Evolutionary conservation across 1,140 invertebrate genomes (phyloP), one percentile per base, ranked within the genome.

Genomic region (Habropoda laboriosa): DNA sequence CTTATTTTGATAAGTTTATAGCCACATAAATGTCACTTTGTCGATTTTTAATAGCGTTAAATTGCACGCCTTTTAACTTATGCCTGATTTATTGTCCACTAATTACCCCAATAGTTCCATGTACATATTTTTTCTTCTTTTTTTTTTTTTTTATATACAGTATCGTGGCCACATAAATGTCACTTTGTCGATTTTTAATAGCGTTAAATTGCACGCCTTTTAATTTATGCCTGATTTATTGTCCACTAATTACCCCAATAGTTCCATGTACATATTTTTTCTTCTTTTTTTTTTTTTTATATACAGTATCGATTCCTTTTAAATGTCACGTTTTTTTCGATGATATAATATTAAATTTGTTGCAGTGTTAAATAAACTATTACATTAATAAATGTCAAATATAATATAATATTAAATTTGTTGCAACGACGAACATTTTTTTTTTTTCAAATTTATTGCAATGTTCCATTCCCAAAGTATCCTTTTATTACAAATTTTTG

Each of bases 141-240:
- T 21, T 1, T 2, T 7, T n/a, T 0, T 21, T 35, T 0, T 8
- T 21, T n/a, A n/a, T n/a, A n/a, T n/a, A n/a, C n/a, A n/a, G n/a
- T n/a, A n/a, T n/a, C n/a, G n/a, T 45, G 16, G 13, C 16, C 27
- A 3, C 3, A 21, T 0, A 13, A 42, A 18, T n/a, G 13, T 76
- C 38, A 10, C 35, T 76, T 0, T 18, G 35, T 8, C 27, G 55
- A 0, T 6, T 5, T 64, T 51, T 42, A 53, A 75, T 42, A 16
- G 27, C 16, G 30, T 24, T 32, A 47, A 60, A 47, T n/a, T 8
- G 40, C n/a, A 12, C 7, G 3, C 1, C 27, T 42, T 45, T 2
- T 45, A 13, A 42, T 73, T 32, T 32, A 18, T 32, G 51, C 0
- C 42, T 47, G 58, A 63, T 63, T 64, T 40, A 75, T 66, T 35